phyloP scores from a whole-genome alignment of 2,888 invertebrate species.

The Phaedon cochleariae region DNA sequence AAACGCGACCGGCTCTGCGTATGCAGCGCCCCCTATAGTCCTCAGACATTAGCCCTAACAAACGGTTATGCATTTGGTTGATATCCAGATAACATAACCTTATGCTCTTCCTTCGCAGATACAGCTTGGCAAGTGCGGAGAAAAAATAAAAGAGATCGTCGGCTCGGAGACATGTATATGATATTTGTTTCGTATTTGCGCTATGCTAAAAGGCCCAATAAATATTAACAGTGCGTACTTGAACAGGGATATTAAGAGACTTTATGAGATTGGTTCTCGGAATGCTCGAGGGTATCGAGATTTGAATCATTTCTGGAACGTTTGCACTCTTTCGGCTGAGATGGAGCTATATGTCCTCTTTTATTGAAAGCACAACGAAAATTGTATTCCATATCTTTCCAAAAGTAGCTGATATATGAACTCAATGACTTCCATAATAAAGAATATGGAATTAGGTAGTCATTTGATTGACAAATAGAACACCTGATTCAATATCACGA shows the following conservation, averaged over 20 bases:
- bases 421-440: too few species aligned
- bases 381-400: too few species aligned
- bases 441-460: too few species aligned
- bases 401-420: too few species aligned
- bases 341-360: background rate
- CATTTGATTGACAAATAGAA: too few species aligned
- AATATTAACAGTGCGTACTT: conserved; percentile 2
- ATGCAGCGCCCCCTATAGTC: conserved; percentile 41
- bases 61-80: conserved; percentile 64
- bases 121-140: conserved; percentile 52
- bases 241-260: background rate
- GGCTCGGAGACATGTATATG: conserved; percentile 12
- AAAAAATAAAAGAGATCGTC: conserved; percentile 15
- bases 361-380: background rate
- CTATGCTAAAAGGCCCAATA: conserved; percentile 3
- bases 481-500: too few species aligned
- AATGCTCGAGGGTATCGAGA: background rate
- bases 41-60: conserved; percentile 61
- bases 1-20: conserved; percentile 35
- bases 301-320: background rate
- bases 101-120: conserved; percentile 56
- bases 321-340: background rate
- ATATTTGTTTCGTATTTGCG: conserved; percentile 15
- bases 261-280: background rate
- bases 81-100: conserved; percentile 61